These are phyloP conservation scores for Carassius carassius DNA, from an alignment of 2,113 vertebrate species.

Conservation along the genomic window DNA sequence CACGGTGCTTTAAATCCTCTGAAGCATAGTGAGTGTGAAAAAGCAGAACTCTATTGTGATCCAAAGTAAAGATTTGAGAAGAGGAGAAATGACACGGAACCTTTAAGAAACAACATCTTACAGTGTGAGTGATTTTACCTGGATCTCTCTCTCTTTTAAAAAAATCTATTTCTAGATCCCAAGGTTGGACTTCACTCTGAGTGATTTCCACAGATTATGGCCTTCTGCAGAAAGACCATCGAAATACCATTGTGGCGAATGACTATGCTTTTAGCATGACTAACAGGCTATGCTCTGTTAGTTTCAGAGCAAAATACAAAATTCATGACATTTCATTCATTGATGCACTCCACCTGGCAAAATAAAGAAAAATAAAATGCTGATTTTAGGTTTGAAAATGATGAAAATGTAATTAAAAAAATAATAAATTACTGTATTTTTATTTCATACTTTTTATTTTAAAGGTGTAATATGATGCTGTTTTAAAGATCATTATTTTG, in stretches of 20 bases:
- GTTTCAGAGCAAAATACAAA: no score
- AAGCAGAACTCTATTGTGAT: slow-evolving; percentile 30
- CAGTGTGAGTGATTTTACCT: slow-evolving; percentile 52
- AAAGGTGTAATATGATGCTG: no score
- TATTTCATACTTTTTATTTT: no score
- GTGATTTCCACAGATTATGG: slow-evolving; percentile 41
- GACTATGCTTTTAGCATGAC: no score
- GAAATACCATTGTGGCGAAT: neutral
- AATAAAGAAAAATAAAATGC: no score
- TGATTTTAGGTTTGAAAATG: no score
- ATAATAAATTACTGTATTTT: no score
- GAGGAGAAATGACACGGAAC: neutral
- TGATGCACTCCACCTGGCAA: no score
- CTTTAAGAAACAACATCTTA: neutral
- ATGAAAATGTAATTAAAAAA: no score
- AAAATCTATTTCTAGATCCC: slow-evolving; percentile 45
- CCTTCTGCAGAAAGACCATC: slow-evolving; percentile 31
- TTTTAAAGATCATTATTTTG: no score
- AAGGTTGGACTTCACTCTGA: slow-evolving; percentile 35
- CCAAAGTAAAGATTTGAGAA: slow-evolving; percentile 10
- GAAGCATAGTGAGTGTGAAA: neutral
- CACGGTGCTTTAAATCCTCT: neutral
- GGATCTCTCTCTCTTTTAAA: slow-evolving; percentile 50
- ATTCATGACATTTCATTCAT: no score
- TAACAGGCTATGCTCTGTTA: no score